A percentile compares a stretch with the other conserved stretches of the same genome.
These are phyloP conservation scores for Anoplopoma fimbria DNA, from an alignment of 2,113 vertebrate species.

Conservation along the genomic window DNA sequence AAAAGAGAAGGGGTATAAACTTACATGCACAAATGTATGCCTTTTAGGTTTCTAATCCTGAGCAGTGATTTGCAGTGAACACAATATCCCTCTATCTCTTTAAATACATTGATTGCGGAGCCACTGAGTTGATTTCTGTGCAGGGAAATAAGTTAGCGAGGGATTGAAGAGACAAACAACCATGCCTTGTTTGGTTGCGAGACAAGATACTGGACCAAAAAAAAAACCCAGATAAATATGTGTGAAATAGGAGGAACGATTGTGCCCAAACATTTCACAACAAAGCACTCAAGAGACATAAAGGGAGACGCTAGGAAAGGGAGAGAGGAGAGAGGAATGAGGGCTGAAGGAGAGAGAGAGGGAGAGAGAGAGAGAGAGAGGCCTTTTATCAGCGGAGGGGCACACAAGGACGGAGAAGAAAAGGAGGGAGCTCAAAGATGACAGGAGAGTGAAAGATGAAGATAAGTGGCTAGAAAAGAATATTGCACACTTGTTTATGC, in stretches of 20 bases:
- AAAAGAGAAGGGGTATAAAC: conserved; percentile 16
- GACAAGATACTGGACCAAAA: not conserved
- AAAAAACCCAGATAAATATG: not conserved
- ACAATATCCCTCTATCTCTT: not conserved
- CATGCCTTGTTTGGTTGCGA: not conserved
- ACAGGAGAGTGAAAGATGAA: conserved; percentile 54
- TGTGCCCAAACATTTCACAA: conserved; percentile 4
- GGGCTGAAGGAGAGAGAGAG: not conserved
- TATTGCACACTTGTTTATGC: conserved; percentile 59
- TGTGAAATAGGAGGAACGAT: conserved; percentile 22
- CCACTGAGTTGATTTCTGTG: not conserved
- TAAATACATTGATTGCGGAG: conserved; percentile 10
- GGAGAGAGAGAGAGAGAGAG: not conserved
- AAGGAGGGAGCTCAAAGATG: conserved; percentile 2
- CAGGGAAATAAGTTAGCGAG: not conserved
- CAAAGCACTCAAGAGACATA: not conserved
- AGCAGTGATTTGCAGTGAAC: conserved; percentile 47
- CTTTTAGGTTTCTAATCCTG: conserved; percentile 53
- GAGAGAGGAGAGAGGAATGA: not conserved
- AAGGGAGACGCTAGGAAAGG: not conserved
- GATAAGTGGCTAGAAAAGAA: conserved; percentile 53
- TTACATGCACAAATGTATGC: conserved; percentile 7
- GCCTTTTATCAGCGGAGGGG: not conserved
- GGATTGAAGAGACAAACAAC: not conserved
- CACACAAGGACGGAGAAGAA: conserved; percentile 3